Evolutionary conservation across 2,113 vertebrate species (phyloP).

Genomic region (Naja naja): DNA sequence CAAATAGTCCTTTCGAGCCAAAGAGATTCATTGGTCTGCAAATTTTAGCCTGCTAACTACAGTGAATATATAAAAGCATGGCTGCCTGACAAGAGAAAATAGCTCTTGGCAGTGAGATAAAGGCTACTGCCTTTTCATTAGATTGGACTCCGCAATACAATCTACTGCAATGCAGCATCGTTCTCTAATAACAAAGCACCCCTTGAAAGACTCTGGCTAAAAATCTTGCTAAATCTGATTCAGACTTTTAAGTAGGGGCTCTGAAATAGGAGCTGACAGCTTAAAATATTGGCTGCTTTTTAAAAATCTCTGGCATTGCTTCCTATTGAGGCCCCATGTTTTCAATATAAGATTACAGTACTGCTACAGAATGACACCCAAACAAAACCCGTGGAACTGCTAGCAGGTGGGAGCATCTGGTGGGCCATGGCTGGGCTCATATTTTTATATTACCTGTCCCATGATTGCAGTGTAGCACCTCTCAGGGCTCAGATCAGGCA

Average conservation of each 20-base stretch:
- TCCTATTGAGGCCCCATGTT: neutral
- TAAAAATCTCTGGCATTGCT: neutral
- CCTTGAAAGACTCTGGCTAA: neutral
- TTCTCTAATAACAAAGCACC: neutral
- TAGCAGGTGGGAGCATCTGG: neutral
- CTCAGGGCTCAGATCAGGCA: neutral
- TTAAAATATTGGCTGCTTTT: neutral
- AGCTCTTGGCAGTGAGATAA: neutral
- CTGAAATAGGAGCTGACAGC: neutral
- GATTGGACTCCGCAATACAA: neutral
- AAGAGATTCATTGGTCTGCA: neutral
- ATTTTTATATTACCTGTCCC: neutral
- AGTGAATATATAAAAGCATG: neutral
- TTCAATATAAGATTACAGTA: neutral
- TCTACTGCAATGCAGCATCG: neutral
- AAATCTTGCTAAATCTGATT: neutral
- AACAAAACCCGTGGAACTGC: neutral
- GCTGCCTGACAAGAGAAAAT: neutral
- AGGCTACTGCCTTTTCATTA: neutral
- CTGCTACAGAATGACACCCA: neutral
- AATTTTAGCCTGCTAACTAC: neutral
- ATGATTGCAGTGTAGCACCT: neutral
- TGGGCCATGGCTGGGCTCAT: neutral
- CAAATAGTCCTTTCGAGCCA: neutral
- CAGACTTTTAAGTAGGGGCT: neutral